These are phyloP conservation scores for Cuniculus paca DNA, from an alignment of 2,797 vertebrate species.

Conservation along the genomic window DNA sequence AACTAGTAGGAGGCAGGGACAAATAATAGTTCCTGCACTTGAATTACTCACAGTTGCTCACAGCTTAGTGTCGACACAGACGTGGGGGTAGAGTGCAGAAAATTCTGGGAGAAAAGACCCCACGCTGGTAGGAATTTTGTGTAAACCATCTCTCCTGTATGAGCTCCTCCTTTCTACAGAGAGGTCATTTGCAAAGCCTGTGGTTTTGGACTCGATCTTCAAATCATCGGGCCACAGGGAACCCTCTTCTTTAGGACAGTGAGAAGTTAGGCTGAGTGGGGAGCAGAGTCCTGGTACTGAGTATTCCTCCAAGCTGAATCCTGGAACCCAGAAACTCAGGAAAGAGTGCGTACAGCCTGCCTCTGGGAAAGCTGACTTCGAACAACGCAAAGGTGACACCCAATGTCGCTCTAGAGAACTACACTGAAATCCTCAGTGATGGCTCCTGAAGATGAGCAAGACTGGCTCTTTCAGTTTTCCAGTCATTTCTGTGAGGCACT, in stretches of 20 bases:
- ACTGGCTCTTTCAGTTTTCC: neutral
- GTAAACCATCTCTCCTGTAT: neutral
- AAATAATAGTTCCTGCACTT: neutral
- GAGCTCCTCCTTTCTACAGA: too few species aligned
- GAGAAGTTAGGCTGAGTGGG: neutral
- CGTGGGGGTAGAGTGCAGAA: neutral
- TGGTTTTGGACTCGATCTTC: neutral
- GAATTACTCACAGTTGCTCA: neutral
- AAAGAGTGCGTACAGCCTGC: neutral
- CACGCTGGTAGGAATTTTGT: neutral
- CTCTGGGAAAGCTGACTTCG: neutral
- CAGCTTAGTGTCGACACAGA: neutral
- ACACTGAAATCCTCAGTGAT: neutral
- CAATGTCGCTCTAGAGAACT: slow-evolving; percentile 68
- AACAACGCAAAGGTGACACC: slow-evolving; percentile 76
- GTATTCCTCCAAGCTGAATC: neutral
- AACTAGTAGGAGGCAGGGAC: neutral
- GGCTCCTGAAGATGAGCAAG: neutral
- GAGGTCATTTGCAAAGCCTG: neutral
- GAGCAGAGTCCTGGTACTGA: neutral
- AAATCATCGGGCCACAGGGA: neutral
- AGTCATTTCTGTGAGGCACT: neutral
- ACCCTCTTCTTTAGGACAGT: neutral
- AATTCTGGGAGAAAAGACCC: neutral
- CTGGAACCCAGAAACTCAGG: neutral